Evolutionary conservation across 2,113 vertebrate genomes (phyloP).

Genomic region (Montifringilla adamsi): DNA sequence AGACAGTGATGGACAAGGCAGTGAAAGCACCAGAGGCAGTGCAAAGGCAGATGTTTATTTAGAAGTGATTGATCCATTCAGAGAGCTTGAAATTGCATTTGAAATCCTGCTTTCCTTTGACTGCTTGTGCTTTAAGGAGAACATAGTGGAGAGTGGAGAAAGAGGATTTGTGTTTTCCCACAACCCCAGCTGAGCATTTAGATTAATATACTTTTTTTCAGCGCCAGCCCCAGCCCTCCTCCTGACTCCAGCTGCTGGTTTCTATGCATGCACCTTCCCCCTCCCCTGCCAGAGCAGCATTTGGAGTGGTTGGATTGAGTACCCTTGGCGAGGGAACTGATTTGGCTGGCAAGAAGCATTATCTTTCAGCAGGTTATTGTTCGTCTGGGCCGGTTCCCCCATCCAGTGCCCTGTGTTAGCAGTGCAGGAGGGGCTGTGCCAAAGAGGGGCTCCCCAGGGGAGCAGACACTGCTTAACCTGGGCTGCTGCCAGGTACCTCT

Average conservation of each 20-base stretch:
- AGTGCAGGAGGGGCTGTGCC: background rate
- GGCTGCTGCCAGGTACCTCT: background rate
- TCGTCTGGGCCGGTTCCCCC: background rate
- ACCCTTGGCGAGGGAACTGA: background rate
- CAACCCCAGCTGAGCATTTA: background rate
- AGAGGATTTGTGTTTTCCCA: slow-evolving; percentile 42
- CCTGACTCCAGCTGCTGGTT: slow-evolving; percentile 16
- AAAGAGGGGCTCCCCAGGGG: background rate
- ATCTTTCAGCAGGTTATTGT: background rate
- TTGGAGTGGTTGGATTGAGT: background rate
- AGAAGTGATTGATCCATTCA: slow-evolving; percentile 53
- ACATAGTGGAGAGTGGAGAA: background rate
- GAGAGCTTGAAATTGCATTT: slow-evolving; percentile 42
- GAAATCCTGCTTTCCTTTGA: slow-evolving; percentile 40
- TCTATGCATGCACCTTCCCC: background rate
- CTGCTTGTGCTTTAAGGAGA: slow-evolving; percentile 24
- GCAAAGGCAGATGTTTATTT: slow-evolving; percentile 57
- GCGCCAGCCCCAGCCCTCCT: background rate
- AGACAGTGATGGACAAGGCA: slow-evolving; percentile 62
- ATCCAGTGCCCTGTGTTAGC: background rate
- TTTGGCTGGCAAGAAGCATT: background rate
- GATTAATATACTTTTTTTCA: background rate
- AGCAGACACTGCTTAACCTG: background rate
- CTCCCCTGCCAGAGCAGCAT: background rate
- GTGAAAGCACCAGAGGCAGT: slow-evolving; percentile 47